Evolutionary conservation across 2,113 vertebrate genomes (phyloP), one percentile per base, ranked within the genome.

Genomic region (Pimephales promelas): DNA sequence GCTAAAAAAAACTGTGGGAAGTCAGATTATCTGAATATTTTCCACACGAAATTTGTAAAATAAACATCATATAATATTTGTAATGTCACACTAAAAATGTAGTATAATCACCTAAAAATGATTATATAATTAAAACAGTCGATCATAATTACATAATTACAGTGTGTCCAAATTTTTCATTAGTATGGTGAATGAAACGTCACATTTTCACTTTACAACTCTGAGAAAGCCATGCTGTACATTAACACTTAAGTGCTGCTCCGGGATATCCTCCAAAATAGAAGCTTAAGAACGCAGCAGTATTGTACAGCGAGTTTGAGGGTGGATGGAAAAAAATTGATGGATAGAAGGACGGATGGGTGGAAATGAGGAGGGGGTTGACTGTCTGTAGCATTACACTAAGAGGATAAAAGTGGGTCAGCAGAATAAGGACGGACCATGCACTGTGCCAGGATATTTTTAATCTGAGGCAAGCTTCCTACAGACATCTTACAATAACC

Each of bases 391-490:
- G 61, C 26, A 52, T 66, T 80, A 79, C 34, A 79, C 57, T 79
- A 62, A 52, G 78, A 80, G 61, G 78, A 80, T 80, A 18, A 66
- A 66, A 66, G 76, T 80, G 78, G 61, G 61, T 66, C 61, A 80
- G 61, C 18, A 80, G 78, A 64, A 79, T 80, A n/a, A 66, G 61
- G 26, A 49, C 11, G 43, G 78, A 66, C 61, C 61, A 61, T 22
- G 36, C 61, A 80, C 45, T 52, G 26, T 66, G 77, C 36, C 57
- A 80, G 40, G 18, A 20, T 66, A 61, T 80, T 66, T 80, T 49
- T 52, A 80, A 52, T 80, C 78, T 80, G 43, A n/a, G 24, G 13
- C 57, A 62, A 62, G 57, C 40, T 79, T 79, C 76, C n/a, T 79
- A 36, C 34, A 57, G 20, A 77, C 52, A 68, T 40, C 40, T 72